These are phyloP conservation scores for Myotis findleyi DNA, from an alignment of 2,797 vertebrate genomes.

Conservation along the genomic window DNA sequence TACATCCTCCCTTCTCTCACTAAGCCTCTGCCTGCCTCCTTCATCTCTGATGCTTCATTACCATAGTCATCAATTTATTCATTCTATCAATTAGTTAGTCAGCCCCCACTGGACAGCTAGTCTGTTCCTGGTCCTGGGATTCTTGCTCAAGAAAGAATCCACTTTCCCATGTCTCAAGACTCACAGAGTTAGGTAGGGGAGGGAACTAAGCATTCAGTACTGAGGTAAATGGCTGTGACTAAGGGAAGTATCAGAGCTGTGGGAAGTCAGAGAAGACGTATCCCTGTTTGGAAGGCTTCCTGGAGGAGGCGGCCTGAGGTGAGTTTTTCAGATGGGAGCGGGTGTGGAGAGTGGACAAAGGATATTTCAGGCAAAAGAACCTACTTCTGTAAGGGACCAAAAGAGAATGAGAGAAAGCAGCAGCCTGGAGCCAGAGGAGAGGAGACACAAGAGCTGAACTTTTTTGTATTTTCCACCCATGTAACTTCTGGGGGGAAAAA, in stretches of 20 bases:
- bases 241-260: neutral
- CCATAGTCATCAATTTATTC: neutral
- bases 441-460: neutral
- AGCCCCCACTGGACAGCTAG: neutral
- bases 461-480: conserved; percentile 24
- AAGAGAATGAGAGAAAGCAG: neutral
- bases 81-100: neutral
- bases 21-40: neutral
- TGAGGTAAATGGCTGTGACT: neutral
- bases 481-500: neutral
- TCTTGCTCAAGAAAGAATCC: neutral
- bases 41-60: neutral
- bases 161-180: neutral
- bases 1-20: neutral
- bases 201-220: neutral
- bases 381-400: neutral
- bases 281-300: neutral
- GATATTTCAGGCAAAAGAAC: neutral
- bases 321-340: neutral
- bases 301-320: neutral
- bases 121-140: neutral
- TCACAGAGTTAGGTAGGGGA: neutral
- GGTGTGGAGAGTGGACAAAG: neutral
- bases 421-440: neutral
- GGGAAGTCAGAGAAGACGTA: neutral